These are phyloP conservation scores for Sceloporus tristichus DNA, from an alignment of 2,113 vertebrate genomes.

Conservation along the genomic window DNA sequence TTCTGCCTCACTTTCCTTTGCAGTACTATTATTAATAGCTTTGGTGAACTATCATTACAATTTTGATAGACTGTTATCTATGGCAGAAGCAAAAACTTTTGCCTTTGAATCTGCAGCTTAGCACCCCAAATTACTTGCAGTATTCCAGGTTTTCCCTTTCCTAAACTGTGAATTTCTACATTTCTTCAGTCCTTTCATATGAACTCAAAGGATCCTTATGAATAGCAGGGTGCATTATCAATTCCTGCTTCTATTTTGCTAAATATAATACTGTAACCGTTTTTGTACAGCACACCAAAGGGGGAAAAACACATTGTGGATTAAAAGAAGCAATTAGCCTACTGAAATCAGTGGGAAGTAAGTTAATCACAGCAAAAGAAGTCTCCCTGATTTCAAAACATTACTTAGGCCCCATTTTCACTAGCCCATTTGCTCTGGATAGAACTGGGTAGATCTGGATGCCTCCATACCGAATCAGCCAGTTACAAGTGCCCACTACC, in stretches of 20 bases:
- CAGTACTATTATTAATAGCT: no score
- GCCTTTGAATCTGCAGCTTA: neutral
- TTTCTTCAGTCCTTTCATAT: neutral
- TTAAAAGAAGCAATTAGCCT: neutral
- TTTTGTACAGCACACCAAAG: no score
- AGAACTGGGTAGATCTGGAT: no score
- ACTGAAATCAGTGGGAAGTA: neutral
- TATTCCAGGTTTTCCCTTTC: neutral
- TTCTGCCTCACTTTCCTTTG: neutral
- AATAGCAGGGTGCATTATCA: neutral
- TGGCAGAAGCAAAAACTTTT: neutral
- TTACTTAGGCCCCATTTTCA: neutral
- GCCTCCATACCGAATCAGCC: no score
- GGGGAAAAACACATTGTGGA: neutral
- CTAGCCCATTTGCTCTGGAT: neutral
- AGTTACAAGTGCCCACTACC: no score
- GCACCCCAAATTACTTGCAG: neutral
- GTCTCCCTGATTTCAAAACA: neutral
- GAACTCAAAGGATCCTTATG: neutral
- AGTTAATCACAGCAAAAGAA: neutral
- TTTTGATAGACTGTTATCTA: no score
- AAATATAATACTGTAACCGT: no score
- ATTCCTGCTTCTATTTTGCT: no score
- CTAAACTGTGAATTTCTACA: neutral
- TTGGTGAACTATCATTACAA: no score